phyloP scores from a whole-genome alignment of 2,113 vertebrate species.

The Alethe castanea region DNA sequence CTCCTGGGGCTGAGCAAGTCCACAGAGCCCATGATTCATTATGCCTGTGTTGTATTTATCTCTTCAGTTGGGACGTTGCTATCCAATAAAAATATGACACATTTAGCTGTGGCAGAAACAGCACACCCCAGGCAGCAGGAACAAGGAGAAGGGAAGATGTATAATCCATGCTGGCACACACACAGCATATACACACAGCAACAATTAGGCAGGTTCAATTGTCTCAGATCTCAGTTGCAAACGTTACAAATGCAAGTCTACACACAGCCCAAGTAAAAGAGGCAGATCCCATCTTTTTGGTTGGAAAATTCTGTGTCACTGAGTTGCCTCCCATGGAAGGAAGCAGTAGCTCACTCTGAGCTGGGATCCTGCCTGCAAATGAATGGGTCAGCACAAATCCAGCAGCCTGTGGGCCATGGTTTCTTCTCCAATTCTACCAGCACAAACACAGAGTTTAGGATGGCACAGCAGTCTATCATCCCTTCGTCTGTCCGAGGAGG shows the following conservation, averaged over 20 bases:
- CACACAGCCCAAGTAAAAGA: background rate
- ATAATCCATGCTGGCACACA: background rate
- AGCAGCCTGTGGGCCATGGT: accelerated
- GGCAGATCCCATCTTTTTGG: background rate
- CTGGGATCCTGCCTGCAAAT: background rate
- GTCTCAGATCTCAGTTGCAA: background rate
- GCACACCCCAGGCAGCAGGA: background rate
- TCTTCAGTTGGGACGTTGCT: background rate
- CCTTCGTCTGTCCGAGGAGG: background rate
- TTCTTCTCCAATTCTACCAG: background rate
- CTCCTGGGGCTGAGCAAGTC: background rate
- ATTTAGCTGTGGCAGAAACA: background rate
- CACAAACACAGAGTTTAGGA: background rate
- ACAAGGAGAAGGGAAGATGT: background rate
- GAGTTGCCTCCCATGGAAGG: background rate
- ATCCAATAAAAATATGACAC: background rate
- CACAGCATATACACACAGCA: background rate
- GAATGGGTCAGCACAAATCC: background rate
- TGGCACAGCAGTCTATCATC: background rate
- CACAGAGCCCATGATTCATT: background rate
- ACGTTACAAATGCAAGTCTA: background rate
- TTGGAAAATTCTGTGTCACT: background rate
- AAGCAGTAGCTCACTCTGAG: background rate
- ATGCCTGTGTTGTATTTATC: background rate
- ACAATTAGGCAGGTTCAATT: background rate